Evolutionary conservation across 1,140 invertebrate species (phyloP), one percentile per base, ranked within the genome.

Genomic region (Danaus melanippus): DNA sequence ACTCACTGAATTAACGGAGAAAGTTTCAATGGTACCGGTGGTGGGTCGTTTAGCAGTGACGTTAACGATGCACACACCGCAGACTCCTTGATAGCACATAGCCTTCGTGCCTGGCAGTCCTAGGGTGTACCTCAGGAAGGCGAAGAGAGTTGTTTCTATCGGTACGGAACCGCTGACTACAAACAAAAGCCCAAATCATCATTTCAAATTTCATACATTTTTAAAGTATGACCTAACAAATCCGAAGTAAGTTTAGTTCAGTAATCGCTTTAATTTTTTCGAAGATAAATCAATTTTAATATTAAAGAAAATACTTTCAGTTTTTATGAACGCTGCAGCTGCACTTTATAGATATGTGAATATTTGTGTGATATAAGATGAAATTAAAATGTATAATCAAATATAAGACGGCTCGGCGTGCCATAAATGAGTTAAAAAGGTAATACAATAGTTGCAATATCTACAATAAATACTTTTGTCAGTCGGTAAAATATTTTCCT

Each of bases 81-180:
- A 96, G 4, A 94, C 94, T 11, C 94, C 95, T 80, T 97, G 94
- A n/a, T 89, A 86, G 69, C 95, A 96, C 92, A 94, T 94, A 7
- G 88, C 89, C 77, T 96, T 96, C 0, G 94, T 96, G n/a, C 94
- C 95, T 42, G 89, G 91, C 1, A 95, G 84, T 9, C 90, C 85
- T 3, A 91, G 89, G 66, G 89, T 66, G 44, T 93, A 89, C 4
- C 93, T 87, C 12, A 95, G 88, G 58, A 91, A 95, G 6, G 89
- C 87, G 56, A 93, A 93, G 4, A 94, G 72, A 0, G 90, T 87
- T 8, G 91, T 94, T 15, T 89, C 76, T 9, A 80, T 71, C 5
- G 83, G 77, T 5, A 87, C 60, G 0, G 74, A 41, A 12, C 58
- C 56, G 60, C 77, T 62, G 55, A 83, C 82, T 82, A 55, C 8